These are phyloP conservation scores for Halichoeres trimaculatus DNA, from an alignment of 2,113 vertebrate genomes.

Conservation along the genomic window DNA sequence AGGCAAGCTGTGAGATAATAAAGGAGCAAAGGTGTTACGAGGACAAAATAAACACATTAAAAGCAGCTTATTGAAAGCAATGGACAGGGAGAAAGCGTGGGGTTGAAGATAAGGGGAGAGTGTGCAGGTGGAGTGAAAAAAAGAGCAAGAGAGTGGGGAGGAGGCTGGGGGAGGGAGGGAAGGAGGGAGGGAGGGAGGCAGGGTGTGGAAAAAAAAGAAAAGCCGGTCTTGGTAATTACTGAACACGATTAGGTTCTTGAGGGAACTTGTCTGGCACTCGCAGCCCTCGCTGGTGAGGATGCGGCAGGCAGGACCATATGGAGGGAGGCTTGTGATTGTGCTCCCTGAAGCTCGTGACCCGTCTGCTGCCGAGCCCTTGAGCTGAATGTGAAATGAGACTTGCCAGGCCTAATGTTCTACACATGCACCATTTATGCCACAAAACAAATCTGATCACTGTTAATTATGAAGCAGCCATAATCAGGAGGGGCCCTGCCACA, in stretches of 20 bases:
- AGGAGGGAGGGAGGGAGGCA: slow-evolving; percentile 6
- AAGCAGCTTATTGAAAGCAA: slow-evolving; percentile 32
- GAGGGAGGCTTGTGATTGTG: slow-evolving; percentile 95
- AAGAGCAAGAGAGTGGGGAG: slow-evolving; percentile 36
- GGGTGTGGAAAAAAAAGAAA: slow-evolving; percentile 43
- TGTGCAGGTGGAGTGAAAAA: slow-evolving; percentile 57
- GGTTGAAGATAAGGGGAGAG: slow-evolving; percentile 42
- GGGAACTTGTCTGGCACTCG: slow-evolving; percentile 98
- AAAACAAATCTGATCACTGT: slow-evolving; percentile 99
- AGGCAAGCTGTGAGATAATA: slow-evolving; percentile 10
- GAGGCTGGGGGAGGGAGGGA: slow-evolving; percentile 34
- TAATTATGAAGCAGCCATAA: slow-evolving; percentile 98
- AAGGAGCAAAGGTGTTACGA: slow-evolving; percentile 4
- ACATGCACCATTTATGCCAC: slow-evolving; percentile 99
- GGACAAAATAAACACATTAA: slow-evolving; percentile 24
- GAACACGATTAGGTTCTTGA: slow-evolving; percentile 99
- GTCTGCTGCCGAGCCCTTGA: slow-evolving; percentile 98
- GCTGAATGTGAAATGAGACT: slow-evolving; percentile 96
- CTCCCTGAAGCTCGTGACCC: slow-evolving; percentile 99
- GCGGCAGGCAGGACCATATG: slow-evolving; percentile 99
- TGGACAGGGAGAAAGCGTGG: slow-evolving; percentile 11
- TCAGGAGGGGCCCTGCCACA: slow-evolving; percentile 82
- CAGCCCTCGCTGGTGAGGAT: slow-evolving; percentile 91
- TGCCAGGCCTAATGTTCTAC: slow-evolving; percentile 97
- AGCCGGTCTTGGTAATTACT: slow-evolving; percentile 95